These are phyloP conservation scores for Cacoxenus indagator DNA, from an alignment of 2,888 invertebrate species.

Conservation along the genomic window DNA sequence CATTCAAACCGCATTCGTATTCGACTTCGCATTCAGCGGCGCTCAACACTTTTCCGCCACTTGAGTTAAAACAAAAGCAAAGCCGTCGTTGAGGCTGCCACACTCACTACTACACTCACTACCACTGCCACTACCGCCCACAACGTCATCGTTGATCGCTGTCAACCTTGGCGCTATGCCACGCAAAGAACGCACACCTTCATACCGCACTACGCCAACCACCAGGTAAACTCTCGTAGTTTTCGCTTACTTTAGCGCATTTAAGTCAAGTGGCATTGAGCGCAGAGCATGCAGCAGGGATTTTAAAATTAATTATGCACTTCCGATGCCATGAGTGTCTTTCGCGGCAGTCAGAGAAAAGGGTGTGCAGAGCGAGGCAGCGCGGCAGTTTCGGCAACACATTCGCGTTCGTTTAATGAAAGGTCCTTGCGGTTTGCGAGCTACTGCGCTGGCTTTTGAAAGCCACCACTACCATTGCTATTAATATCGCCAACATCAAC, in stretches of 20 bases:
- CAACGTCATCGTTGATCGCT: not conserved
- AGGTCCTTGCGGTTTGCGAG: conserved; percentile 44
- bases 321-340: conserved; percentile 28
- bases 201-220: not conserved
- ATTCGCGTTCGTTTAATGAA: conserved; percentile 37
- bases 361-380: not conserved
- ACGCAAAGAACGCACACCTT: not conserved
- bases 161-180: not conserved
- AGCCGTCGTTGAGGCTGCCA: conserved; percentile 5
- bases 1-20: conserved; percentile 13
- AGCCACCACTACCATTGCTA: not conserved
- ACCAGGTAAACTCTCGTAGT: conserved; percentile 27
- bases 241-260: conserved; percentile 37
- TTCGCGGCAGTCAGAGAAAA: not conserved
- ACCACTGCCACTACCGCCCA: not conserved
- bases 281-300: conserved; percentile 29
- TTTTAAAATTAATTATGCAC: conserved; percentile 59
- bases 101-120: not conserved
- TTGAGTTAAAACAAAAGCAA: conserved; percentile 41
- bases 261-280: conserved; percentile 22
- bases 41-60: conserved; percentile 43
- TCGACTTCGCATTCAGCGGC: not conserved
- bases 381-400: not conserved
- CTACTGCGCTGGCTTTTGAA: conserved; percentile 18
- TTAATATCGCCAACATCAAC: not conserved